Evolutionary conservation across 2,113 vertebrate species (phyloP), one percentile per base, ranked within the genome.

Genomic region (Malurus cyaneus): DNA sequence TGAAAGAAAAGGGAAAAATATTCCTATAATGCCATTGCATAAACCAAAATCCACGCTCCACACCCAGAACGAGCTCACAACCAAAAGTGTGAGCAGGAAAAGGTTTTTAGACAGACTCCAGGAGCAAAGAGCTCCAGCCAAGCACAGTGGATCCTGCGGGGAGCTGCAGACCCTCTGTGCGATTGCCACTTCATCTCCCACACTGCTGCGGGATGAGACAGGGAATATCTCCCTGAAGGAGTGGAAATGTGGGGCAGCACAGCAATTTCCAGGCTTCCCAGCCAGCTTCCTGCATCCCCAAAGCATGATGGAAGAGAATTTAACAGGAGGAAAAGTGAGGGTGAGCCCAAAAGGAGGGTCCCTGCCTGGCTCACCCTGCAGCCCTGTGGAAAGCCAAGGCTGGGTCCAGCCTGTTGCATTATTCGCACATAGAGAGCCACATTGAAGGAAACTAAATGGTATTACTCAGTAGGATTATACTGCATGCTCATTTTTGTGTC

Each of bases 191-290:
- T 88, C 86, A 92, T 96, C 93, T 96, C 89, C n/a, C 0, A 0
- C 1, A 3, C 67, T 41, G 89, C 78, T 84, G 71, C 18, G 0
- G 17, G 86, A 36, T 8, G 19, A 93, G 89, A 56, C 12, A 16
- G 77, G n/a, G 59, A 95, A 67, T 13, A 24, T 86, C 44, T 29
- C 85, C 86, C 92, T 57, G 39, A 39, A 44, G 93, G 95, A 96
- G 74, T 1, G 11, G 88, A 49, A 66, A 65, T 4, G 11, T 17
- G 5, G 69, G 44, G 57, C 9, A 28, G 56, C 57, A 49, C 2
- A 31, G 6, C 70, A 65, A 17, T 86, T 78, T 77, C 62, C 87
- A 94, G 78, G 76, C 77, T 79, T 49, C 47, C 21, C 47, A 49
- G 23, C 42, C 78, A 69, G 41, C 65, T 80, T 14, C 6, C 69